Evolutionary conservation across 2,113 vertebrate species (phyloP).

Genomic region (Seriola dumerili): DNA sequence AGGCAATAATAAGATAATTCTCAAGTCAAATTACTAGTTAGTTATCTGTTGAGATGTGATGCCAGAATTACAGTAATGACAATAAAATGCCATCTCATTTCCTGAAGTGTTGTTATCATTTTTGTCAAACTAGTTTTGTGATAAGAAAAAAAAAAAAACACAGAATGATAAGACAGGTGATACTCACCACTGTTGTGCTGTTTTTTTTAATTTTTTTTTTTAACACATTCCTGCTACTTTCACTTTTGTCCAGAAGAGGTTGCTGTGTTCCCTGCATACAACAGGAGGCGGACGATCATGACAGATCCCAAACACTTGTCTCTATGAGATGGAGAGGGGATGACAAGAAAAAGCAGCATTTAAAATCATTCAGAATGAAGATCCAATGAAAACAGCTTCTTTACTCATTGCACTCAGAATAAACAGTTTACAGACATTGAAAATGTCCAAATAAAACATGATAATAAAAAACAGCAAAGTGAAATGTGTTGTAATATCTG

Average conservation of each 20-base stretch:
- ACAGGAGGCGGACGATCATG: constrained; percentile 15
- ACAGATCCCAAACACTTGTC: constrained; percentile 19
- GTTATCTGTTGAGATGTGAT: constrained; percentile 58
- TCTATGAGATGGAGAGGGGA: constrained; percentile 6
- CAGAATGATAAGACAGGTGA: constrained; percentile 18
- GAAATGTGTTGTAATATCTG: neutral
- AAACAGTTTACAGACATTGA: neutral
- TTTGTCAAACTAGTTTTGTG: constrained; percentile 25
- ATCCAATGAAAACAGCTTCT: neutral
- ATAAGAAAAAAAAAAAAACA: neutral
- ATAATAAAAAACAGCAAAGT: neutral
- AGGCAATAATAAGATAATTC: constrained; percentile 76
- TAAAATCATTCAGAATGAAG: neutral
- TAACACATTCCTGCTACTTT: constrained; percentile 37
- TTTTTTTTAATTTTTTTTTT: neutral
- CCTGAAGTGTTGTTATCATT: constrained; percentile 23
- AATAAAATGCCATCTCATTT: constrained; percentile 58
- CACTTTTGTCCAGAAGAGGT: constrained; percentile 80
- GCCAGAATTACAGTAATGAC: constrained; percentile 14
- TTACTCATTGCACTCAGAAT: neutral
- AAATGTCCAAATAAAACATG: neutral
- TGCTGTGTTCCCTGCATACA: constrained; percentile 78
- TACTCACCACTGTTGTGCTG: constrained; percentile 22
- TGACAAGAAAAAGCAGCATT: neutral
- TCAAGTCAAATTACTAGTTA: constrained; percentile 70